Base-by-base conservation (phyloP, 2,797 vertebrate genomes). In the Austrolebias charrua region DNA sequence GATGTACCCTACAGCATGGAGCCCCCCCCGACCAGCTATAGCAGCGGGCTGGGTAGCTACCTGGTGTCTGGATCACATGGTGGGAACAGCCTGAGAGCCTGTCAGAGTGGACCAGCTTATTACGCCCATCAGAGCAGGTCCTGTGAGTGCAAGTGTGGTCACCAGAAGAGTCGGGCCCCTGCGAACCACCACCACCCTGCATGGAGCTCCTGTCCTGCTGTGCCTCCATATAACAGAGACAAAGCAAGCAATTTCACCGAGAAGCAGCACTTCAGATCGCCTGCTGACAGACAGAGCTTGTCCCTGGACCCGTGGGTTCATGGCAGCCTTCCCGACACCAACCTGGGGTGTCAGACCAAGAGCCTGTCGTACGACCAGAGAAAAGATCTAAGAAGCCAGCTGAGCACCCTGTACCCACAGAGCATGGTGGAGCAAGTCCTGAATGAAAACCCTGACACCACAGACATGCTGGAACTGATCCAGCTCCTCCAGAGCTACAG, bases 361-460 rank as follows among this genome's bases (percentile, higher is more conserved):
- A 66, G 64, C 7, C 49, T 70, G 0, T 45, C 24, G 40, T 42
- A 76, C 5, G 81, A 84, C 45, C 82, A n/a, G 56, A 88, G 76
- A 59, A 75, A 47, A 1, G 66, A 50, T 7, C 7, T 64, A 2
- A 82, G 70, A 40, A 82, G 73, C 20, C 81, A 83, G 47, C 90
- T 94, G 14, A 87, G 89, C 72, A 80, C 86, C 0, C 48, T 91
- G 12, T 94, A 92, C 64, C 92, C 92, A 1, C 83, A 81, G 0
- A 44, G 20, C 0, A 73, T 57, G 1, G 88, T 93, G 66, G 89
- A 93, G 60, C 67, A 67, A 0, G 47, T 85, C 44, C 88, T 91
- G 90, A 71, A 82, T 0, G 56, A 75, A 28, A 83, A 90, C 52
- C 91, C 94, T 0, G 50, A 83, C 0, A 46, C 85, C 14, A 82